phyloP scores from a whole-genome alignment of 2,888 invertebrate genomes.

The Hoplodrina blanda region DNA sequence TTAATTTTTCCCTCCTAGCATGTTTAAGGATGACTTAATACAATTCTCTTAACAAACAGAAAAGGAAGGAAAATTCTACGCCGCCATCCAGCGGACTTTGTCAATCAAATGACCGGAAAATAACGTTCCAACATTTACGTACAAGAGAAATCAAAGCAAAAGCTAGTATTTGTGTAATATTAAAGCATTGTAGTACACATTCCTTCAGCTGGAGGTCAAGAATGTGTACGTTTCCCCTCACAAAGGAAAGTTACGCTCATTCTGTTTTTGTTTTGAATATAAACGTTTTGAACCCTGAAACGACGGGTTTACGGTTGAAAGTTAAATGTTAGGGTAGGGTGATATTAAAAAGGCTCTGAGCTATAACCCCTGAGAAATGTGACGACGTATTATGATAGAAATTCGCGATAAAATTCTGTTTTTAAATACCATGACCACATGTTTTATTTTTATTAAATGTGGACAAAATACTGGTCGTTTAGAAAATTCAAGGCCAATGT shows the following conservation, averaged over 20 bases:
- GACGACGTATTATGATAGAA: slow-evolving; percentile 53
- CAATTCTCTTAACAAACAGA: neutral
- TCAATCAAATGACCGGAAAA: slow-evolving; percentile 40
- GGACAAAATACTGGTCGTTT: neutral
- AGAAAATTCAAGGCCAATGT: neutral
- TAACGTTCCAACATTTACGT: slow-evolving; percentile 33
- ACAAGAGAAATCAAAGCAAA: slow-evolving; percentile 54
- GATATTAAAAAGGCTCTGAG: slow-evolving; percentile 57
- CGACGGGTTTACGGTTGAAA: slow-evolving; percentile 22
- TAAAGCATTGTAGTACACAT: slow-evolving; percentile 59
- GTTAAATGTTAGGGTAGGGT: slow-evolving; percentile 14
- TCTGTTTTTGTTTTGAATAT: slow-evolving; percentile 43
- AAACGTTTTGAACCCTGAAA: slow-evolving; percentile 33
- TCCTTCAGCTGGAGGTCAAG: slow-evolving; percentile 54
- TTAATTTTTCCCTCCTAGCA: neutral
- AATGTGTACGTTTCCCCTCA: slow-evolving; percentile 60
- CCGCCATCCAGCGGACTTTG: slow-evolving; percentile 15
- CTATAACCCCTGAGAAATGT: slow-evolving; percentile 38
- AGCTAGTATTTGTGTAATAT: slow-evolving; percentile 54
- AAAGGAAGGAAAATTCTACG: neutral
- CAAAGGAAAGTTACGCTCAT: slow-evolving; percentile 56
- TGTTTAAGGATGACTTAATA: neutral
- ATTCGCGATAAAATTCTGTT: slow-evolving; percentile 38
- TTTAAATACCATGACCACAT: slow-evolving; percentile 18
- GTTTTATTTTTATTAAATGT: slow-evolving; percentile 15